Percentiles rank a stretch among this genome's conserved stretches.
These are phyloP conservation scores for Chelmon rostratus DNA, from an alignment of 2,797 vertebrate species.

Conservation along the genomic window DNA sequence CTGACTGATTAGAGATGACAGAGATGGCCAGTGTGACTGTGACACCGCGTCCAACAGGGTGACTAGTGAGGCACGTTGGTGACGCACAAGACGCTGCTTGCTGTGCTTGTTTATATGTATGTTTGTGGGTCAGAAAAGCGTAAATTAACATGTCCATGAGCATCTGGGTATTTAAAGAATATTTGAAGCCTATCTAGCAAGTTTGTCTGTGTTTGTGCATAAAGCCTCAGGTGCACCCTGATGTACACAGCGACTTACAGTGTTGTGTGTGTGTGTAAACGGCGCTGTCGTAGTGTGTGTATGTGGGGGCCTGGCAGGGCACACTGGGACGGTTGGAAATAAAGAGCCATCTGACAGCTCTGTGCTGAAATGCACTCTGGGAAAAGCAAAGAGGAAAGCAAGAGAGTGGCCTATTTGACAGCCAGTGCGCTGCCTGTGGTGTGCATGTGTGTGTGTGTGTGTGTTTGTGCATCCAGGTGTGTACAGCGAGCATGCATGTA, in stretches of 20 bases:
- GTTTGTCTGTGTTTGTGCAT: slow-evolving; percentile 8
- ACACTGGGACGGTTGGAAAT: slow-evolving; percentile 58
- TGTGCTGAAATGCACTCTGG: slow-evolving; percentile 72
- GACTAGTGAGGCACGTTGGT: not conserved
- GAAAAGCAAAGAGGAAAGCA: slow-evolving; percentile 52
- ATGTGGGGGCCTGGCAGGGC: slow-evolving; percentile 47
- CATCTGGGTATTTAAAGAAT: not conserved
- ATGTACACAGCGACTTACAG: slow-evolving; percentile 2
- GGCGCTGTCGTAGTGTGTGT: slow-evolving; percentile 35
- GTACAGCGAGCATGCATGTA: slow-evolving; percentile 2
- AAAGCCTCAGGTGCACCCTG: not conserved
- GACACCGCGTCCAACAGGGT: not conserved
- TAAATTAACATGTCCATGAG: not conserved
- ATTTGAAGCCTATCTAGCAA: not conserved
- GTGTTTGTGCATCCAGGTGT: slow-evolving; percentile 28
- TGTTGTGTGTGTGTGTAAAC: slow-evolving; percentile 36
- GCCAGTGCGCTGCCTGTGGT: slow-evolving; percentile 24
- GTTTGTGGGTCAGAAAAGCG: not conserved
- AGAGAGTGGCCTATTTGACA: slow-evolving; percentile 66
- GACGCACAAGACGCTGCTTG: not conserved
- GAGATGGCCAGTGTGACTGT: slow-evolving; percentile 20
- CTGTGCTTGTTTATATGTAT: not conserved
- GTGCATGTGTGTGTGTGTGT: slow-evolving; percentile 34
- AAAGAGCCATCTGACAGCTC: slow-evolving; percentile 71
- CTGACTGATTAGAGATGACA: slow-evolving; percentile 18